Conservation (phyloP, 2,113 vertebrate species). For the Datnioides undecimradiatus region DNA sequence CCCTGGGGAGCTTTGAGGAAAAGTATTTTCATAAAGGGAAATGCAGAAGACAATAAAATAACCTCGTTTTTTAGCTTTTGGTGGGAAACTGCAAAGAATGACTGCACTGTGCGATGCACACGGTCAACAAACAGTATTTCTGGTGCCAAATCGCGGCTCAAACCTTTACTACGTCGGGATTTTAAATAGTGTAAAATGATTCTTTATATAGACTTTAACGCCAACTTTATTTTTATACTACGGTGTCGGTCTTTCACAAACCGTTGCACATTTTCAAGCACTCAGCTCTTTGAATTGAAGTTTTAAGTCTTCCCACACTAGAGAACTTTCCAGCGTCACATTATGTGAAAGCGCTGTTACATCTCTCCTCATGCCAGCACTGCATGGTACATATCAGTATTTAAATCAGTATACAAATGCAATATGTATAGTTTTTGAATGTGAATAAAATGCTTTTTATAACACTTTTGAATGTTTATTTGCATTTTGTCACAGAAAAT, state of each 20-base stretch:
- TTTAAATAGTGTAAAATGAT: not conserved
- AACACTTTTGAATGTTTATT: not conserved
- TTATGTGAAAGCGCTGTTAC: constrained; percentile 15
- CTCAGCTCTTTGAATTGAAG: not conserved
- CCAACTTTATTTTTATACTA: constrained; percentile 13
- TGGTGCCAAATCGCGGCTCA: not conserved
- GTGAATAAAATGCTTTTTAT: constrained; percentile 59
- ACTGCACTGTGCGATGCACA: not conserved
- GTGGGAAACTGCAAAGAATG: not conserved
- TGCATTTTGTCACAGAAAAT: not conserved
- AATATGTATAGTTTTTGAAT: constrained; percentile 67
- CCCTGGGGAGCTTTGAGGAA: constrained; percentile 83
- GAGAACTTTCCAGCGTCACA: constrained; percentile 4
- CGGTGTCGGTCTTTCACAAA: constrained; percentile 2
- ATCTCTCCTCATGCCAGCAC: not conserved
- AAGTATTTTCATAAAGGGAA: not conserved
- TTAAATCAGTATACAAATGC: constrained; percentile 28
- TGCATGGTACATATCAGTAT: constrained; percentile 26
- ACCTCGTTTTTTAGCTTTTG: constrained; percentile 27
- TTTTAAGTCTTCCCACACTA: not conserved
- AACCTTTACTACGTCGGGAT: not conserved
- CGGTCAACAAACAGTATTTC: not conserved
- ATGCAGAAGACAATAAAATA: constrained; percentile 27
- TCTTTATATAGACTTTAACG: not conserved
- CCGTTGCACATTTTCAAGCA: constrained; percentile 24